phyloP scores from a whole-genome alignment of 2,113 vertebrate species.

The Onychostruthus taczanowskii region DNA sequence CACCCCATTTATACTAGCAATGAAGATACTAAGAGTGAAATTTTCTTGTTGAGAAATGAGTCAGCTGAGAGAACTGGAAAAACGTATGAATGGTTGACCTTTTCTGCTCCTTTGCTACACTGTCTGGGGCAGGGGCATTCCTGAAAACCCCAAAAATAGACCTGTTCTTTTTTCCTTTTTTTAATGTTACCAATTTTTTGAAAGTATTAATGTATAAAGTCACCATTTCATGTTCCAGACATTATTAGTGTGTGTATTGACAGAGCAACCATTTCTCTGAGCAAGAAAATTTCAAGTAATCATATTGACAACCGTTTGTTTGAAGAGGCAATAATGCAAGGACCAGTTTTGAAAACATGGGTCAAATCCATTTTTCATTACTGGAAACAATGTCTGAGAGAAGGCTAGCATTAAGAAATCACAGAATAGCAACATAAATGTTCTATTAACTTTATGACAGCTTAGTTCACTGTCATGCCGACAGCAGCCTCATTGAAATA shows the following conservation, averaged over 20 bases:
- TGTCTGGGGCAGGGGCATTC: background rate
- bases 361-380: background rate
- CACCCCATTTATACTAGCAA: background rate
- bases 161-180: accelerated
- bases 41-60: background rate
- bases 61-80: background rate
- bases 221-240: background rate
- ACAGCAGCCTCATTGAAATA: background rate
- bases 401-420: background rate
- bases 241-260: background rate
- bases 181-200: background rate
- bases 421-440: background rate
- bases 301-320: background rate
- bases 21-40: background rate
- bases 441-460: background rate
- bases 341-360: background rate
- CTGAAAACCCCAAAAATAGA: background rate
- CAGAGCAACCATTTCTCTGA: background rate
- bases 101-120: background rate
- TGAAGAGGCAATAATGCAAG: background rate
- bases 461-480: background rate
- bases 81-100: background rate
- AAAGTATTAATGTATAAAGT: background rate
- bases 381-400: background rate
- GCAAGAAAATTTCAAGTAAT: background rate